Evolutionary conservation across 2,113 vertebrate genomes (phyloP).

Genomic region (Dasyornis broadbenti): DNA sequence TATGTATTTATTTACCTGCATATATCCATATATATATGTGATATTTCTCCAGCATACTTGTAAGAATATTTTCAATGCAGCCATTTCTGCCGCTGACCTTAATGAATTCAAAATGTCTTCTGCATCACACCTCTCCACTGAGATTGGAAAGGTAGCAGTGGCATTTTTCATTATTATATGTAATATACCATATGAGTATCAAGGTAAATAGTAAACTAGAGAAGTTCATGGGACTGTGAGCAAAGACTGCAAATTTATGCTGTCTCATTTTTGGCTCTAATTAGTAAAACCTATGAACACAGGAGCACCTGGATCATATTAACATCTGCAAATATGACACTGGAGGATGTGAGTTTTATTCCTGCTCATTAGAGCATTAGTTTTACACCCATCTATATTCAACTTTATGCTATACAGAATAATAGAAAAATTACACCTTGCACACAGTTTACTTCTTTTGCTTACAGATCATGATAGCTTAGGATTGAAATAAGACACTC

Average conservation of each 20-base stretch:
- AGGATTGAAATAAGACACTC: not conserved
- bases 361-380: not conserved
- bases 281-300: not conserved
- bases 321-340: not conserved
- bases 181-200: not conserved
- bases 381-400: not conserved
- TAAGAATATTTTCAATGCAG: not conserved
- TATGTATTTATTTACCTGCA: not conserved
- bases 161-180: not conserved
- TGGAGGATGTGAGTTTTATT: not conserved
- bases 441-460: not conserved
- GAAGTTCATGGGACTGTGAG: not conserved
- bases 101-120: not conserved
- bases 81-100: not conserved
- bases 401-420: not conserved
- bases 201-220: not conserved
- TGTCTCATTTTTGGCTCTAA: not conserved
- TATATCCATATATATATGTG: rapidly evolving
- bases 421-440: not conserved
- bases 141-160: not conserved
- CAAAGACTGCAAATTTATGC: not conserved
- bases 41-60: not conserved
- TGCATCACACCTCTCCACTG: not conserved
- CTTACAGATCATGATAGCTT: not conserved
- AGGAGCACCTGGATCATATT: not conserved